phyloP scores from a whole-genome alignment of 2,888 invertebrate species.

The Lepas anatifera region DNA sequence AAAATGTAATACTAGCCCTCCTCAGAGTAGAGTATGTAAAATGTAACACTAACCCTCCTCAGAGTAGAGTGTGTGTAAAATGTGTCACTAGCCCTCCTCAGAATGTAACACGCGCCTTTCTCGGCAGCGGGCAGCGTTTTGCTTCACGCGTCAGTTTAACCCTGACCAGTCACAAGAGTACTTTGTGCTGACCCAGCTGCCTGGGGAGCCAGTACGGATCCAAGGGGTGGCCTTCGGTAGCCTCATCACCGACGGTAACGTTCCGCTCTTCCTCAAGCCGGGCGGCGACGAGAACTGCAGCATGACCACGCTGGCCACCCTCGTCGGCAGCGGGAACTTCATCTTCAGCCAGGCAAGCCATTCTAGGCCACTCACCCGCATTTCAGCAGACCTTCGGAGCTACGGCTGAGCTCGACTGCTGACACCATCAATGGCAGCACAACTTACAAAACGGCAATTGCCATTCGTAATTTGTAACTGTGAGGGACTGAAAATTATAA shows the following conservation, averaged over 20 bases:
- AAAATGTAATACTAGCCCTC: too few species aligned
- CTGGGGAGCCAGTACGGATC: background rate
- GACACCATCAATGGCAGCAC: too few species aligned
- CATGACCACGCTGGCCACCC: background rate
- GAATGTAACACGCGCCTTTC: background rate
- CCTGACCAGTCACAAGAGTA: background rate
- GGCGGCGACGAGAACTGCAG: background rate
- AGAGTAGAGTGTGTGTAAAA: too few species aligned
- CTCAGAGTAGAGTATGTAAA: too few species aligned
- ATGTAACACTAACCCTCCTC: too few species aligned
- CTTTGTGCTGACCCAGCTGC: background rate
- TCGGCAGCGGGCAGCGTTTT: background rate
- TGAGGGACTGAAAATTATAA: too few species aligned
- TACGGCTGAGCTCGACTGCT: too few species aligned
- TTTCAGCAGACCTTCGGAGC: too few species aligned
- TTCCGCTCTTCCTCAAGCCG: background rate
- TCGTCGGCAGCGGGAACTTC: background rate
- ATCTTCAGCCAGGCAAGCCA: background rate
- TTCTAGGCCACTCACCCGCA: too few species aligned
- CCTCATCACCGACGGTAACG: background rate
- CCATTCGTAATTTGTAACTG: too few species aligned
- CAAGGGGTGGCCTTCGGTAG: background rate
- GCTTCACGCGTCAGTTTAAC: constrained; percentile 5
- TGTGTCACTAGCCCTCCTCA: background rate
- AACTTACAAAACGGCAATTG: too few species aligned